These are phyloP conservation scores for Eurystomus glaucurus DNA, from an alignment of 2,797 vertebrate genomes.

Conservation along the genomic window DNA sequence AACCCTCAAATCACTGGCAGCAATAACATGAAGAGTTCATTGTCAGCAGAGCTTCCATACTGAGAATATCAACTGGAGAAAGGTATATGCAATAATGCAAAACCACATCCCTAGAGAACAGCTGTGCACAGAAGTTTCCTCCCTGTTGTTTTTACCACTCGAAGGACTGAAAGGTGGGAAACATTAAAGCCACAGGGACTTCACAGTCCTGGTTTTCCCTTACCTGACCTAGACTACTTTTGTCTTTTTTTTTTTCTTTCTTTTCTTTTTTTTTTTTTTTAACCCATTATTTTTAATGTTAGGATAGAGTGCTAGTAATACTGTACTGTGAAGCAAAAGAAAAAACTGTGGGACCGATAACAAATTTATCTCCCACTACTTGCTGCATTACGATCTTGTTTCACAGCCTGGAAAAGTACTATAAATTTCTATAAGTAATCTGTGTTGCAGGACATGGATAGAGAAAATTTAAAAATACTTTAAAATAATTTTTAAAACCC, in stretches of 20 bases:
- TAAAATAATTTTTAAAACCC: neutral
- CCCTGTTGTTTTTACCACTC: neutral
- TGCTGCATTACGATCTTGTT: neutral
- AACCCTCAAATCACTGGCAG: neutral
- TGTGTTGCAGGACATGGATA: neutral
- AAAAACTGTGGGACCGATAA: neutral
- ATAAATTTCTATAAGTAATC: neutral
- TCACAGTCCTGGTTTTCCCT: neutral
- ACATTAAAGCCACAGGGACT: neutral
- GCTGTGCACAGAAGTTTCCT: neutral
- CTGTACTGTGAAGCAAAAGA: neutral
- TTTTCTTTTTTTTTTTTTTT: neutral
- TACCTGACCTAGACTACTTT: neutral
- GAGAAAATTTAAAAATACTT: neutral
- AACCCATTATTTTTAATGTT: neutral
- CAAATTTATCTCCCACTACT: neutral
- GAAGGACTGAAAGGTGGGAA: neutral
- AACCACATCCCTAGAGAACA: neutral
- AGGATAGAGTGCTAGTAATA: neutral
- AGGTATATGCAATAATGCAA: neutral
- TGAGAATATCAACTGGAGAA: neutral
- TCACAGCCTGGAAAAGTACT: neutral
- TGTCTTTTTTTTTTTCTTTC: neutral
- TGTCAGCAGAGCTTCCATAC: neutral
- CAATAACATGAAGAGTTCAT: neutral